Evolutionary conservation across 2,113 vertebrate species (phyloP).

Genomic region (Megaceryle torquata): DNA sequence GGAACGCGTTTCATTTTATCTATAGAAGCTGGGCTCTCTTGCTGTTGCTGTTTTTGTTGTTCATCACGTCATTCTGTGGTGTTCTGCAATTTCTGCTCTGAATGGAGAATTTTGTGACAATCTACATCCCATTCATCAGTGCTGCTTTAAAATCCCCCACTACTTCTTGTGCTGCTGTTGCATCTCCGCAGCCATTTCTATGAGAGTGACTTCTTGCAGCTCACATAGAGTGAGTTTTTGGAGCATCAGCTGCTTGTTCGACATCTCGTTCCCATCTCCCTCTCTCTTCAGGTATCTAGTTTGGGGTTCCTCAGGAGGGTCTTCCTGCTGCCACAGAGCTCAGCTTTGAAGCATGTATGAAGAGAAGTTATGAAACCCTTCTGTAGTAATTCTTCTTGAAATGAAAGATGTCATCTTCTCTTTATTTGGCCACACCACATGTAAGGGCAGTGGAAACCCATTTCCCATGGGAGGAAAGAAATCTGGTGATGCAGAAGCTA

Average conservation of each 20-base stretch:
- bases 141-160: background rate
- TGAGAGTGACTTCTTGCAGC: background rate
- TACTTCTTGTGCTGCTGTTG: background rate
- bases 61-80: background rate
- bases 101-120: background rate
- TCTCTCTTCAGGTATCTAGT: background rate
- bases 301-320: background rate
- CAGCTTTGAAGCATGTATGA: background rate
- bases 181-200: background rate
- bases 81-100: background rate
- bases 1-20: slow-evolving; percentile 51
- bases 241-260: background rate
- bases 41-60: slow-evolving; percentile 32
- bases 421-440: background rate
- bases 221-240: fast-evolving
- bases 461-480: background rate
- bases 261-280: fast-evolving
- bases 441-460: background rate
- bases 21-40: background rate
- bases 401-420: background rate
- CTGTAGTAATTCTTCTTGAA: background rate
- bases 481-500: background rate
- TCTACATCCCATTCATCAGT: background rate
- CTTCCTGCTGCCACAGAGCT: background rate
- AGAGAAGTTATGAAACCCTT: background rate